Evolutionary conservation across 2,113 vertebrate species (phyloP).

Genomic region (Rhegmatorhina hoffmannsi): DNA sequence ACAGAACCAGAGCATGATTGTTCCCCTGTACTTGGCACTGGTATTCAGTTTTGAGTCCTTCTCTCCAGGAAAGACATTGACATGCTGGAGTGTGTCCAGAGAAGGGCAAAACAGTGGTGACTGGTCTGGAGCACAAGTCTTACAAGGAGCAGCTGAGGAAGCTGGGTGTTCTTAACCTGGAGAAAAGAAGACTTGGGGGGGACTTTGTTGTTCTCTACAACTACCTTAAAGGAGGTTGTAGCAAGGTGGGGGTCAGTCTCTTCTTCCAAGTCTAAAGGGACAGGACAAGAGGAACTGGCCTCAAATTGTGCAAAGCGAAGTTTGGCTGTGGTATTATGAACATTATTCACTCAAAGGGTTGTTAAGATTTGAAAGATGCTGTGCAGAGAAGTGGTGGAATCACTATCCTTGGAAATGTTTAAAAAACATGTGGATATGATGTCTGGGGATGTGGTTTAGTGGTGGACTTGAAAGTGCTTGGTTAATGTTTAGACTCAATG

Average conservation of each 20-base stretch:
- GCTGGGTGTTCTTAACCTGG: rapidly evolving
- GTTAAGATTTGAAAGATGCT: background rate
- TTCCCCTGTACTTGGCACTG: background rate
- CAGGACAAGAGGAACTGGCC: background rate
- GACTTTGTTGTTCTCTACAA: background rate
- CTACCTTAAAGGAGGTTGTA: background rate
- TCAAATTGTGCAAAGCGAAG: background rate
- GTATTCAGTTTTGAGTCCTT: background rate
- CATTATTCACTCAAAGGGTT: background rate
- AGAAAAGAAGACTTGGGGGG: background rate
- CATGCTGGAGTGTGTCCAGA: background rate
- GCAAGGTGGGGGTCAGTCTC: background rate
- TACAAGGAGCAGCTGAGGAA: background rate
- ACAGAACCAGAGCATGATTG: background rate
- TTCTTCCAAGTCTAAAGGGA: background rate
- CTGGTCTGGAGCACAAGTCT: background rate
- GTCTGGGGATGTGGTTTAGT: background rate
- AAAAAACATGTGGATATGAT: background rate
- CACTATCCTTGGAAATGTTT: background rate
- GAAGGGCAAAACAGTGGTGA: background rate
- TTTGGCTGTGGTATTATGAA: background rate
- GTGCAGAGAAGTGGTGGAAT: background rate
- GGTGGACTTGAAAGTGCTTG: background rate
- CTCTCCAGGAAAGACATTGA: too few species aligned
- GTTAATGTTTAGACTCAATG: background rate